Conservation (phyloP, 2,888 invertebrate genomes). For the Thera obeliscata region DNA sequence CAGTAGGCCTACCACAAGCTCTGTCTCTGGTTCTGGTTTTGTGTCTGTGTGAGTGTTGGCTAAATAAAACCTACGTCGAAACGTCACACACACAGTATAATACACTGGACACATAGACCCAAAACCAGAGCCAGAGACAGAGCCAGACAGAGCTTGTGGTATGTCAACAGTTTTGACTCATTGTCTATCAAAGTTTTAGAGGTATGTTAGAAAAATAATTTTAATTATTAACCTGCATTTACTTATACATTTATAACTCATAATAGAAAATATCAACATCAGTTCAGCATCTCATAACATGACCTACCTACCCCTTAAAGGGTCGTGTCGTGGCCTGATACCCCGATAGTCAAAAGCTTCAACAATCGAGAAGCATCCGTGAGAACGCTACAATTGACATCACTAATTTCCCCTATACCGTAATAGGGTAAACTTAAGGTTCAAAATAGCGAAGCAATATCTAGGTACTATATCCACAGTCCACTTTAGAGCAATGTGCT, state of each 20-base stretch:
- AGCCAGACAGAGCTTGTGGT: too few species aligned
- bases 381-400: conserved; percentile 64
- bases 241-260: not conserved
- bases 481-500: conserved; percentile 56
- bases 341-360: conserved; percentile 74
- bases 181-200: too few species aligned
- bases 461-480: not conserved
- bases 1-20: too few species aligned
- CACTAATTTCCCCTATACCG: conserved; percentile 27
- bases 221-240: too few species aligned
- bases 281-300: conserved; percentile 26
- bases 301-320: conserved; percentile 54
- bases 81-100: too few species aligned
- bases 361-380: conserved; percentile 76
- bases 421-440: conserved; percentile 18
- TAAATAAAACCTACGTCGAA: too few species aligned
- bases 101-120: too few species aligned
- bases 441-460: conserved; percentile 17
- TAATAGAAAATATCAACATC: conserved; percentile 3
- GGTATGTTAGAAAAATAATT: too few species aligned
- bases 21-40: too few species aligned
- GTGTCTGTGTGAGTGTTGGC: too few species aligned
- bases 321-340: conserved; percentile 75
- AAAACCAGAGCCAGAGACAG: too few species aligned
- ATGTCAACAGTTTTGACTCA: too few species aligned